phyloP scores from a whole-genome alignment of 2,888 invertebrate species.

The Epinotia demarniana region DNA sequence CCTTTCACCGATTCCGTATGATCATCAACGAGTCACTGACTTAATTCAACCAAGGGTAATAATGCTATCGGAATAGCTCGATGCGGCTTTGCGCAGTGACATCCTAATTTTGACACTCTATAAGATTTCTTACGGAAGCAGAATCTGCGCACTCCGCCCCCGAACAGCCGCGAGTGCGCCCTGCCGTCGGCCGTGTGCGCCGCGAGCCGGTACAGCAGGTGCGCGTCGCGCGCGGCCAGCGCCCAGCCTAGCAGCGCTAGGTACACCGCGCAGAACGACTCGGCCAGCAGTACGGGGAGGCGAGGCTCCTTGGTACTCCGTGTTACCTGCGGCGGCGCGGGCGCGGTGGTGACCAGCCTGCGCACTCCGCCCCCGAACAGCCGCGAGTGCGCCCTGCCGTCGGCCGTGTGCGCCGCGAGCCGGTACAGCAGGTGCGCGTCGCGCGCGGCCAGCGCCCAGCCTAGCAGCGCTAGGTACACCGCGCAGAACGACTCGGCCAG shows the following conservation, averaged over 20 bases:
- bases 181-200: slow-evolving; percentile 54
- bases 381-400: slow-evolving; percentile 88
- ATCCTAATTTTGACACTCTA: too few relatives aligned
- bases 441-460: slow-evolving; percentile 81
- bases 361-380: slow-evolving; percentile 95
- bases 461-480: slow-evolving; percentile 77
- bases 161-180: slow-evolving; percentile 93
- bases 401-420: neutral
- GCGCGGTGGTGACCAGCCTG: slow-evolving; percentile 58
- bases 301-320: slow-evolving; percentile 80
- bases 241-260: slow-evolving; percentile 87
- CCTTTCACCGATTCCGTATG: neutral
- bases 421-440: neutral
- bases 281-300: too few relatives aligned
- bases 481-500: too few relatives aligned
- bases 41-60: too few relatives aligned
- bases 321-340: slow-evolving; percentile 68
- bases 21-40: too few relatives aligned
- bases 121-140: too few relatives aligned
- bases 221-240: neutral
- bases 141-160: slow-evolving; percentile 89
- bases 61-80: too few relatives aligned
- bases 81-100: too few relatives aligned
- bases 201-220: neutral
- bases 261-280: slow-evolving; percentile 80